Base-by-base conservation (phyloP, 53 echinoderm and acorn worm species). In the Holothuria leucospilota region DNA sequence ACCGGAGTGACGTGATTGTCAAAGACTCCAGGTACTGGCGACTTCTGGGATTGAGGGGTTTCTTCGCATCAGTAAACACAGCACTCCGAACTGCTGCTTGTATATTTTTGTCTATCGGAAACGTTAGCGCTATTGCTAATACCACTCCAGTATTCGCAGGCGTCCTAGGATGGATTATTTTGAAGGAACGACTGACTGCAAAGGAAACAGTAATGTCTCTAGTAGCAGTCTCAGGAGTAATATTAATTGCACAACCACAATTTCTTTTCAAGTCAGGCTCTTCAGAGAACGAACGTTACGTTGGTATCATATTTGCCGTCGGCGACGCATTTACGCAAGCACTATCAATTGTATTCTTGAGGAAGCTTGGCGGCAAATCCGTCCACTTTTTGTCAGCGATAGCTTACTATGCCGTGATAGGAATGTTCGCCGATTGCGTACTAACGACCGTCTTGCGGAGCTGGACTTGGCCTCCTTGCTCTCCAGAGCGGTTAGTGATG, bases 391-490 rank as follows among this genome's bases (percentile, higher is more conserved):
- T 39, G 21, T 26, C 75, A 15, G 26, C 51, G 16, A 75, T 75
- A 6, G 49, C 9, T 15, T 75, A 52, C 26, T 75, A 49, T n/a
- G 75, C 75, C 27, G 49, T 75, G 8, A 49, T 49, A 38, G 75
- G 75, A 24, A 24, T 49, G 23, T 14, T 75, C 6, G 52, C 52
- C 12, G 75, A 75, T 75, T 23, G 11, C 21, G 18, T 51, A 26
- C 75, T 75, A 28, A 75, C 75, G 26, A 75, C 75, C 2, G 8
- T 51, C 5, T 49, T 46, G 23, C 24, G 27, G n/a, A 49, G 9
- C 41, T 75, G 75, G 75, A 75, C 75, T 18, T 75, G 34, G 75
- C 75, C 75, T 25, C 75, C 75, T 51, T 75, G 75, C 52, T 14
- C 25, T 40, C 75, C 75, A 3, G 51, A 75, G 28, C 49, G 75